Percentiles rank a stretch among this genome's conserved stretches.
Conservation (phyloP, 1,140 invertebrate genomes). For the Carposina sasakii region DNA sequence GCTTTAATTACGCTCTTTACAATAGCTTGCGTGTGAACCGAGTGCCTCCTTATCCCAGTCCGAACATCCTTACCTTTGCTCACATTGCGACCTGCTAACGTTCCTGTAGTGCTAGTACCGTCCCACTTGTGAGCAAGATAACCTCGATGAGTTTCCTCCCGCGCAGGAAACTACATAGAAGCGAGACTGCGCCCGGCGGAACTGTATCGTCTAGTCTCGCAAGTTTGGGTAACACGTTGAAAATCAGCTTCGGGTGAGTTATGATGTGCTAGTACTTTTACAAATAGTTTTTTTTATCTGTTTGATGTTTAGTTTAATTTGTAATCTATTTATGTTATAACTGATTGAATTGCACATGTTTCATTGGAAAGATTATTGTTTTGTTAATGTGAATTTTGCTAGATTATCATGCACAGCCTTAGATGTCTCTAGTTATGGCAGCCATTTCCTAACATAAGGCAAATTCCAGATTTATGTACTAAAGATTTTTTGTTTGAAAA, state of each 20-base stretch:
- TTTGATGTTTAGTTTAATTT: constrained; percentile 1
- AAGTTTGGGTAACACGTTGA: constrained; percentile 84
- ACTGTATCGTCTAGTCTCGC: constrained; percentile 84
- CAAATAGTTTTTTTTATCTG: background rate
- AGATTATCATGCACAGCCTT: too few species aligned
- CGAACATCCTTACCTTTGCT: too few species aligned
- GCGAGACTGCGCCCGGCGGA: constrained; percentile 85
- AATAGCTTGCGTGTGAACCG: too few species aligned
- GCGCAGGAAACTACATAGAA: constrained; percentile 79
- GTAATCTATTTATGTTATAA: constrained; percentile 29
- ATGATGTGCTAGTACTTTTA: background rate
- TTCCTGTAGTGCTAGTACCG: constrained; percentile 29
- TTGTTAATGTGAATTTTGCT: too few species aligned
- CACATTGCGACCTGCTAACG: too few species aligned
- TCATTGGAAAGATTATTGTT: too few species aligned
- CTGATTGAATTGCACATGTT: constrained; percentile 20
- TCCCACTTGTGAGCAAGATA: constrained; percentile 35
- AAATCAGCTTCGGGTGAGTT: constrained; percentile 87
- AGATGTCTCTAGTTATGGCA: too few species aligned
- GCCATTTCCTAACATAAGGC: too few species aligned
- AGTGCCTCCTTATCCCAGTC: too few species aligned
- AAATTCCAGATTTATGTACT: too few species aligned
- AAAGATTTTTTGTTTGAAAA: too few species aligned
- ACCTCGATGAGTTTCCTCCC: constrained; percentile 67
- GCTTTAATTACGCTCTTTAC: too few species aligned